These are phyloP conservation scores for Macaca nemestrina DNA, from an alignment of 2,113 vertebrate species.

Conservation along the genomic window DNA sequence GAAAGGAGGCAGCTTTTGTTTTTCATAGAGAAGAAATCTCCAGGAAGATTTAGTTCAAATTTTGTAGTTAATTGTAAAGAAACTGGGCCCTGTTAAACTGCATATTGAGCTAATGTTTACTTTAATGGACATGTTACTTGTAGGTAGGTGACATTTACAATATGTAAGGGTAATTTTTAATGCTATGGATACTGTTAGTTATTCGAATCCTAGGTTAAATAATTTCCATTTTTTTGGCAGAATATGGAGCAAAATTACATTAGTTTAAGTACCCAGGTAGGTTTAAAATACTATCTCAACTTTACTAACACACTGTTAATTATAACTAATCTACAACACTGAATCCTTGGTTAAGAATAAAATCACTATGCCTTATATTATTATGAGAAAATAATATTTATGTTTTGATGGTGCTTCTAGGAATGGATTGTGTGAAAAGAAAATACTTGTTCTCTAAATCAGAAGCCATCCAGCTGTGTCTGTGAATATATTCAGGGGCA, in stretches of 20 bases:
- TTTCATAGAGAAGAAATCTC: not conserved
- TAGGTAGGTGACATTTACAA: not conserved
- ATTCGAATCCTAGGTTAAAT: not conserved
- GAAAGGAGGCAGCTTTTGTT: not conserved
- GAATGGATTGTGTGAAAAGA: not conserved
- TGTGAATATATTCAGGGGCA: not conserved
- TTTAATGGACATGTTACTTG: not conserved
- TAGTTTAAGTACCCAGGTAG: not conserved
- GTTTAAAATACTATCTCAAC: conserved; percentile 2
- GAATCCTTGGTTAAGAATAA: not conserved
- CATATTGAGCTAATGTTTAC: not conserved
- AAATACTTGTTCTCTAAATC: not conserved
- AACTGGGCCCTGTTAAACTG: not conserved
- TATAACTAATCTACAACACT: not conserved
- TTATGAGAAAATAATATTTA: not conserved
- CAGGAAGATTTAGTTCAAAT: not conserved
- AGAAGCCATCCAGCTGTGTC: not conserved
- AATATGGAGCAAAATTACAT: not conserved
- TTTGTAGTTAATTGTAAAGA: not conserved
- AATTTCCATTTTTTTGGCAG: not conserved
- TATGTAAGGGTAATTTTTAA: not conserved
- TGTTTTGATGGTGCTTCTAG: not conserved
- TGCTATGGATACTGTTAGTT: not conserved
- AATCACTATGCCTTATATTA: not conserved
- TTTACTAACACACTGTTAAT: not conserved